Percentiles rank a stretch among this genome's conserved stretches.
phyloP scores from a whole-genome alignment of 2,888 invertebrate species.

The Tanypteryx hageni region DNA sequence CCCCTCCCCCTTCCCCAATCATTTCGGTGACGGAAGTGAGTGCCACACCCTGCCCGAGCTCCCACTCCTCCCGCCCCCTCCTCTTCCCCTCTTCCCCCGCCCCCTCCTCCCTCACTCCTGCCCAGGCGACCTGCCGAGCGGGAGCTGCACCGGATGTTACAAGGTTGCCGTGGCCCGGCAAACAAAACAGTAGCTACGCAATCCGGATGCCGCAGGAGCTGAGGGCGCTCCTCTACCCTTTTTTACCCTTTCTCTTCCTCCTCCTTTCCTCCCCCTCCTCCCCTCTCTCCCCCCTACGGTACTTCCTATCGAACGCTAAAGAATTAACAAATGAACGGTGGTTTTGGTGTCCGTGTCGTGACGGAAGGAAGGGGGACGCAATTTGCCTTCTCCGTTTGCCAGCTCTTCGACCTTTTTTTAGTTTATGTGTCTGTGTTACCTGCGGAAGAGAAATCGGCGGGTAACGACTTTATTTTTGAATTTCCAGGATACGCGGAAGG shows the following conservation, averaged over 20 bases:
- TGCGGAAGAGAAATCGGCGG: not conserved
- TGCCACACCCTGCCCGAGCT: not conserved
- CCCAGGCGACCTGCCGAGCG: slow-evolving; percentile 2
- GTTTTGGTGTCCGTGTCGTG: not conserved
- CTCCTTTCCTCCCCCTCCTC: not conserved
- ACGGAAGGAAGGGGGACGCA: not conserved
- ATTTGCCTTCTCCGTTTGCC: not conserved
- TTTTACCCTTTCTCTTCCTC: not conserved
- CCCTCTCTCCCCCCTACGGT: not conserved
- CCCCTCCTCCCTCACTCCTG: not conserved
- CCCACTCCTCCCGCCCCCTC: not conserved
- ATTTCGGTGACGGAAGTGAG: slow-evolving; percentile 33
- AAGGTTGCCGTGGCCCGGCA: slow-evolving; percentile 35
- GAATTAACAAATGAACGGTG: slow-evolving; percentile 15
- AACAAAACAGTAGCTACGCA: slow-evolving; percentile 25
- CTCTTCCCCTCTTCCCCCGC: not conserved
- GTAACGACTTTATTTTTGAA: not conserved
- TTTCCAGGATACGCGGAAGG: not conserved
- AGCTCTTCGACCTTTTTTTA: not conserved
- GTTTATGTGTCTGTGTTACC: too few species aligned
- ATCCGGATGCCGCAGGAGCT: slow-evolving; percentile 42
- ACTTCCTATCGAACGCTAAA: not conserved
- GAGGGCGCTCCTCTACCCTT: not conserved
- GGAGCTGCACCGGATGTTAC: slow-evolving; percentile 53
- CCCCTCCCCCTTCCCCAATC: not conserved